Conservation (phyloP, 2,888 invertebrate genomes). For the Dolichomitus sp. region DNA sequence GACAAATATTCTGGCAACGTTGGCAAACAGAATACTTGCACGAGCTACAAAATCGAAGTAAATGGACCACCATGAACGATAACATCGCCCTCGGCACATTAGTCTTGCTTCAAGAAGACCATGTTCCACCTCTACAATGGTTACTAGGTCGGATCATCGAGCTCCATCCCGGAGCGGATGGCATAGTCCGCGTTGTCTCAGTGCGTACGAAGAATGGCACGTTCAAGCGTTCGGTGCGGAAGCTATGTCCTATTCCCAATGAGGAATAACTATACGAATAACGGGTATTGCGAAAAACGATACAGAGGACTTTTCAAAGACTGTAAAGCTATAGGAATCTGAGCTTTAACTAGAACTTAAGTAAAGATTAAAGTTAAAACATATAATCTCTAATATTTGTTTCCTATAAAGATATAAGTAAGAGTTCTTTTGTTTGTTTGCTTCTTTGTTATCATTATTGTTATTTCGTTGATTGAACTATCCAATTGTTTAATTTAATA, state of each 20-base stretch:
- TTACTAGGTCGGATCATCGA: slow-evolving; percentile 55
- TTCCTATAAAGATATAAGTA: no score
- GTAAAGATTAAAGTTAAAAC: no score
- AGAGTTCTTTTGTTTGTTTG: no score
- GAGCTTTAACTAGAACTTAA: no score
- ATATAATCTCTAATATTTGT: no score
- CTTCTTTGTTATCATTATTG: no score
- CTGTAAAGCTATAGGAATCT: no score
- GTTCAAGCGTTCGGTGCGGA: background rate
- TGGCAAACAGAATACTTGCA: slow-evolving; percentile 51
- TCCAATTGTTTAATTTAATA: no score
- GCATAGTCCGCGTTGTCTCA: slow-evolving; percentile 62
- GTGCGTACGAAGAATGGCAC: slow-evolving; percentile 60
- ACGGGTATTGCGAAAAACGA: no score
- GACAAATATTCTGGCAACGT: slow-evolving; percentile 56
- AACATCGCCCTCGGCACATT: slow-evolving; percentile 59
- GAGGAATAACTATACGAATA: background rate
- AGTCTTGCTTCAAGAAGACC: slow-evolving; percentile 65
- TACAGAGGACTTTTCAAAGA: no score
- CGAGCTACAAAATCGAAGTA: slow-evolving; percentile 41
- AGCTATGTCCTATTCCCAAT: slow-evolving; percentile 21
- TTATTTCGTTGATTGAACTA: no score
- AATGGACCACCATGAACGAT: slow-evolving; percentile 18
- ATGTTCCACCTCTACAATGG: slow-evolving; percentile 64
- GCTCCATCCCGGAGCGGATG: slow-evolving; percentile 68